A percentile compares a stretch with the other conserved stretches of the same genome.
Conservation (phyloP, 2,888 invertebrate species). For the Prosapia bicincta region DNA sequence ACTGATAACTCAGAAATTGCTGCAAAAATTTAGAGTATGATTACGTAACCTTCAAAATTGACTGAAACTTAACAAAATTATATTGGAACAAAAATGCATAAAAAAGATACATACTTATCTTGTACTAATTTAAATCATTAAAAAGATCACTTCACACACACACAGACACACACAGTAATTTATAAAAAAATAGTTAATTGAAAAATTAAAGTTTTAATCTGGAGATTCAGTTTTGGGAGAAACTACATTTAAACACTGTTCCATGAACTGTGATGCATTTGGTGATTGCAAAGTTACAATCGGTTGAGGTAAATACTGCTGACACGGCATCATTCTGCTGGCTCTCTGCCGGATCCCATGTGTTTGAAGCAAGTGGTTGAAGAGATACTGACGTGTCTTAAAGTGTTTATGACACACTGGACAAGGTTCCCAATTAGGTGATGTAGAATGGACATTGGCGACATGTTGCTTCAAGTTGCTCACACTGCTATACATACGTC, state of each 20-base stretch:
- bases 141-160: too few species aligned
- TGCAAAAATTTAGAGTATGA: too few species aligned
- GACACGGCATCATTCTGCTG: slow-evolving; percentile 32
- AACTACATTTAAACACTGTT: neutral
- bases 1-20: too few species aligned
- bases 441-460: slow-evolving; percentile 70
- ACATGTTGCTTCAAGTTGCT: slow-evolving; percentile 74
- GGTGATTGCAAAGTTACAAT: slow-evolving; percentile 36
- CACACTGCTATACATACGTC: slow-evolving; percentile 45
- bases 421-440: slow-evolving; percentile 69
- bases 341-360: slow-evolving; percentile 66
- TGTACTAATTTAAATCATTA: too few species aligned
- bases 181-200: too few species aligned
- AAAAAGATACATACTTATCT: too few species aligned
- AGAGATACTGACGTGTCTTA: slow-evolving; percentile 73
- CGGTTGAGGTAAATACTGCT: slow-evolving; percentile 30
- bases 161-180: too few species aligned
- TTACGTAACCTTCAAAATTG: too few species aligned
- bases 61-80: too few species aligned
- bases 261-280: neutral
- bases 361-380: slow-evolving; percentile 71
- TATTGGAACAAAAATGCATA: too few species aligned
- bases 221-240: neutral
- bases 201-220: too few species aligned
- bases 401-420: slow-evolving; percentile 70